A percentile compares a stretch with the other conserved stretches of the same genome.
phyloP scores from a whole-genome alignment of 2,113 vertebrate species.

The Plectropomus leopardus region DNA sequence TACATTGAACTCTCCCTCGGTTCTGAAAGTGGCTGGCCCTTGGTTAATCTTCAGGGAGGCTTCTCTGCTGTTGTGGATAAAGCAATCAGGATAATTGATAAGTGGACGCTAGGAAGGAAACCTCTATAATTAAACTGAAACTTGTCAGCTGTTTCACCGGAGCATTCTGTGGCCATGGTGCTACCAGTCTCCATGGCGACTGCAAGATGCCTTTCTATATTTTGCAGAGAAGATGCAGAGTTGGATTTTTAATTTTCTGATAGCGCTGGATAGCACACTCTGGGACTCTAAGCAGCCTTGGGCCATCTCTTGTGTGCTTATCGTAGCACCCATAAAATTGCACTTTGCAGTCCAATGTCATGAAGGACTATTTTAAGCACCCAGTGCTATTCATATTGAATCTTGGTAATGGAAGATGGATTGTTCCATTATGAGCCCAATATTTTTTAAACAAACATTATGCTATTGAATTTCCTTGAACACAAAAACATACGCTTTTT shows the following conservation, averaged over 20 bases:
- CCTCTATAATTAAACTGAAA: slow-evolving; percentile 61
- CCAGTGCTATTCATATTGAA: slow-evolving; percentile 38
- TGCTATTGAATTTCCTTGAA: slow-evolving; percentile 1
- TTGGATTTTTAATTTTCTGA: slow-evolving; percentile 61
- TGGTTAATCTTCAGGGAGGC: slow-evolving; percentile 5
- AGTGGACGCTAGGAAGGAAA: slow-evolving; percentile 42
- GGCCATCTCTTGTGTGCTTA: slow-evolving; percentile 34
- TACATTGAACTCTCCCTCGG: not conserved
- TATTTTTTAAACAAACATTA: slow-evolving; percentile 31
- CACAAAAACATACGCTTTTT: not conserved
- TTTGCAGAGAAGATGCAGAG: slow-evolving; percentile 39
- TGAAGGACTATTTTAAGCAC: slow-evolving; percentile 22
- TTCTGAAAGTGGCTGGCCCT: not conserved
- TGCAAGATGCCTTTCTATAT: slow-evolving; percentile 28
- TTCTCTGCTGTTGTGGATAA: slow-evolving; percentile 23
- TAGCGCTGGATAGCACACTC: slow-evolving; percentile 13
- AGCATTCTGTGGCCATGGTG: slow-evolving; percentile 16
- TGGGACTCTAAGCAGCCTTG: slow-evolving; percentile 21
- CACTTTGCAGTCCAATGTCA: slow-evolving; percentile 36
- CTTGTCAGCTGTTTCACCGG: slow-evolving; percentile 33
- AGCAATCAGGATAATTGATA: slow-evolving; percentile 58
- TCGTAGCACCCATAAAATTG: slow-evolving; percentile 17
- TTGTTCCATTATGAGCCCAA: slow-evolving; percentile 47
- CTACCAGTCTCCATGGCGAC: slow-evolving; percentile 68
- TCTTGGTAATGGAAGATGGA: slow-evolving; percentile 46